These are phyloP conservation scores for Microcebus tavaratra DNA, from an alignment of 2,113 vertebrate species.

Conservation along the genomic window DNA sequence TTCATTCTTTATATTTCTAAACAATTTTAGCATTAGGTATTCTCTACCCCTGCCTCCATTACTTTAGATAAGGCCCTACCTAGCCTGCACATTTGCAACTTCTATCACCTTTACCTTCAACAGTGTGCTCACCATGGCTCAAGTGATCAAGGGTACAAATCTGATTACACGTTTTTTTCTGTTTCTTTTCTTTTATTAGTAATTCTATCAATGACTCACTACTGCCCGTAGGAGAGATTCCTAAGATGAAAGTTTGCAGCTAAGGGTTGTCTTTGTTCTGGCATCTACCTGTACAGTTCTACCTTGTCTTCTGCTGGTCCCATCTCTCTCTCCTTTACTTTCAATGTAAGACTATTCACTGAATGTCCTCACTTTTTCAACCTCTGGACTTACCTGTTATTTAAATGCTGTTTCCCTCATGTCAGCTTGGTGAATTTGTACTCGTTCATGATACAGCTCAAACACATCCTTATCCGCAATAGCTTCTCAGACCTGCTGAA, in stretches of 20 bases:
- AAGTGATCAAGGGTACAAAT: not conserved
- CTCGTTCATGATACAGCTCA: not conserved
- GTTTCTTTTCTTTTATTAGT: not conserved
- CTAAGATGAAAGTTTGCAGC: not conserved
- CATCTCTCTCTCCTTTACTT: not conserved
- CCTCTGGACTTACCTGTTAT: not conserved
- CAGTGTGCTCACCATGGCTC: fast-evolving
- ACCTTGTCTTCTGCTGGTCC: not conserved
- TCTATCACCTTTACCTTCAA: not conserved
- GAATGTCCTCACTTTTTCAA: not conserved
- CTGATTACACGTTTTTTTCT: not conserved
- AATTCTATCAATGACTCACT: not conserved
- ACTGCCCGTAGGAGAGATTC: not conserved
- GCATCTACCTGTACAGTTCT: not conserved
- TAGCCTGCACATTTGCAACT: not conserved
- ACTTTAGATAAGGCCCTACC: not conserved
- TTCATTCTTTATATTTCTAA: not conserved
- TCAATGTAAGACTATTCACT: not conserved
- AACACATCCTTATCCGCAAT: not conserved
- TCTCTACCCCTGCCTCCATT: not conserved
- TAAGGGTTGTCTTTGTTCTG: not conserved
- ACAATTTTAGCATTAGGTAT: not conserved
- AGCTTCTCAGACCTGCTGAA: not conserved
- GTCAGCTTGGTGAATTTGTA: not conserved
- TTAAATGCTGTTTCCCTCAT: not conserved